Base-by-base conservation (phyloP, 2,888 invertebrate genomes). In the Chymomyza fuscimana region DNA sequence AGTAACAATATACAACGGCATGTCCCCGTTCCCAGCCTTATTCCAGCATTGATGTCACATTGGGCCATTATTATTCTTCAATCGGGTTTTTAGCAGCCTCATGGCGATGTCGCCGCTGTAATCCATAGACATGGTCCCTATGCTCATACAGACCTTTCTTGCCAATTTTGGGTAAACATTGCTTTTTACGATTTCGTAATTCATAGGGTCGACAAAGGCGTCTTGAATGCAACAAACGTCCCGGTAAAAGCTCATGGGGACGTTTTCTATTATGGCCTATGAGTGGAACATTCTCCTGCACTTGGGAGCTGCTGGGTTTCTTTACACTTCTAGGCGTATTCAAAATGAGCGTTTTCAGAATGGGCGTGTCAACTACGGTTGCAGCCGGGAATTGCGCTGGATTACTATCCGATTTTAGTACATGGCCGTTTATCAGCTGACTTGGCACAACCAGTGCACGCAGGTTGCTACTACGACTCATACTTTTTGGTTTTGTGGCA, bases 201-300 rank as follows among this genome's bases (percentile, higher is more conserved):
- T 87, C 87, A n/a, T 78, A 65, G 1, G 75, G 73, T 5, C 74
- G 71, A 36, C 85, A 83, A 6, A n/a, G 61, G 1, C 69, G 65
- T 0, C n/a, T 10, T 1, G 12, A 50, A 0, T 1, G 0, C 0
- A 80, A 56, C 16, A 5, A 46, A 12, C 82, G 66, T 6, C 87
- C 82, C 0, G 79, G 82, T 62, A 85, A 0, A n/a, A 66, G 62
- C 0, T 63, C 58, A 63, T 69, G 72, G 0, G 19, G 25, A 0
- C 74, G 46, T 0, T 56, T 67, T 2, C 72, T 65, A 64, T 76
- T 70, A 22, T 77, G 67, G 1, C 78, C 78, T 0, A 60, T 4
- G 12, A 25, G 9, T 2, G 5, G 19, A 25, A 12, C 12, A 59
- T 59, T 59, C 6, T 32, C 29, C 4, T 59, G 15, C 12, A 0